Base-by-base conservation (phyloP, 2,797 vertebrate genomes). In the Characodon lateralis region DNA sequence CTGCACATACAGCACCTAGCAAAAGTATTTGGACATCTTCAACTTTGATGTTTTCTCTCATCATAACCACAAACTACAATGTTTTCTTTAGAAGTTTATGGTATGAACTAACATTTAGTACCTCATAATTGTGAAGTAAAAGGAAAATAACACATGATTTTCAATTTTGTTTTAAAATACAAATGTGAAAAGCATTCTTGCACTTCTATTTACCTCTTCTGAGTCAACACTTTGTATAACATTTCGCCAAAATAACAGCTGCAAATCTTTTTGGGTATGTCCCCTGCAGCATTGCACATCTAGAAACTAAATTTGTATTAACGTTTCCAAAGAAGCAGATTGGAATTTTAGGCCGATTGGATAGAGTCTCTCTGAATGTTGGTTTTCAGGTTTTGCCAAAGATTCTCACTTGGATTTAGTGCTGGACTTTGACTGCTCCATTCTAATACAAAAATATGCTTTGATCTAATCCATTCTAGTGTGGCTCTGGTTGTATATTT, bases 1-100 rank as follows among this genome's bases (percentile, higher is more conserved):
- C 2, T 59, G 28, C 1, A 59, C 26, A 59, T 59, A 13, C 5
- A 59, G 26, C 26, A 5, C 58, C 6, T 3, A 46, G 12, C 9
- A 68, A 22, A 18, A 3, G 28, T 20, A 65, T 50, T 50, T 39
- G 59, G 16, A 20, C 48, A 53, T 31, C 18, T 48, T 53, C 55
- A 76, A 80, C 72, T 28, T 28, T 69, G 24, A 26, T 26, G 8
- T 69, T 24, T 69, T 14, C 12, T 46, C 66, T 69, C 41, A 46
- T 69, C 14, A 26, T 24, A 48, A 48, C 1, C 5, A 46, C 39
- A 68, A 68, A n/a, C 66, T 7, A 6, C 22, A 48, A 26, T 46
- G 13, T 26, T 69, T 69, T n/a, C 5, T 69, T 69, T 69, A 26
- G 24, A 24, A 26, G 48, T 43, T 69, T 2, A 26, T 69, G 41